Evolutionary conservation across 2,888 invertebrate species (phyloP).

Genomic region (Mechanitis messenoides): DNA sequence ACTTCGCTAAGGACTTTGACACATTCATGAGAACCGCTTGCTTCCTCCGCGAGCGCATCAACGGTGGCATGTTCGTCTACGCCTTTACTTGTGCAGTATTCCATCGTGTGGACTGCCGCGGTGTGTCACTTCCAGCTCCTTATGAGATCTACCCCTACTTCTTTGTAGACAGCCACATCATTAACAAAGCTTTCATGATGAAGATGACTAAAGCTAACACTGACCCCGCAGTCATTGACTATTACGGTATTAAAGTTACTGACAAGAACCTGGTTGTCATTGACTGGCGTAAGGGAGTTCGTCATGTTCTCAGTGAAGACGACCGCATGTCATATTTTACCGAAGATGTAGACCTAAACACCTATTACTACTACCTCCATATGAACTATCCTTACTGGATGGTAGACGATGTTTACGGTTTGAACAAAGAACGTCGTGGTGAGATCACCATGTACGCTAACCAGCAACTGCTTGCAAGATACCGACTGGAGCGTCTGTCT

Average conservation of each 20-base stretch:
- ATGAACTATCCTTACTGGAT: slow-evolving; percentile 84
- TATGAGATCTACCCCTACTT: slow-evolving; percentile 87
- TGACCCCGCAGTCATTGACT: slow-evolving; percentile 70
- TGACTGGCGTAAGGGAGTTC: slow-evolving; percentile 81
- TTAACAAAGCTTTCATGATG: slow-evolving; percentile 80
- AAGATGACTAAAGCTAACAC: slow-evolving; percentile 78
- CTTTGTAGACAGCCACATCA: slow-evolving; percentile 83
- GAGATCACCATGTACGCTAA: slow-evolving; percentile 78
- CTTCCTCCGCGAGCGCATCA: slow-evolving; percentile 82
- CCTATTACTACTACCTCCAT: slow-evolving; percentile 82
- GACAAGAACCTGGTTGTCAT: slow-evolving; percentile 78
- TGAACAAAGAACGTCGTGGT: slow-evolving; percentile 72
- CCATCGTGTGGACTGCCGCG: slow-evolving; percentile 80
- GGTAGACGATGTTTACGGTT: slow-evolving; percentile 70
- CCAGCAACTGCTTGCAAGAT: slow-evolving; percentile 80
- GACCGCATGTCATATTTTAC: slow-evolving; percentile 82
- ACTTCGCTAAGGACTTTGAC: slow-evolving; percentile 82
- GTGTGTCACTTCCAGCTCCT: slow-evolving; percentile 81
- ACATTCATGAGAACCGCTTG: slow-evolving; percentile 81
- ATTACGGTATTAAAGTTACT: slow-evolving; percentile 68
- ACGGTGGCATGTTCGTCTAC: slow-evolving; percentile 85
- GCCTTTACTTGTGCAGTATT: slow-evolving; percentile 81
- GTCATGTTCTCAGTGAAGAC: slow-evolving; percentile 75
- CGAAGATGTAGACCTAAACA: slow-evolving; percentile 86
- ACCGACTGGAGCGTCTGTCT: slow-evolving; percentile 67